Base-by-base conservation (phyloP, 2,797 vertebrate genomes). In the Eutrigla gurnardus region DNA sequence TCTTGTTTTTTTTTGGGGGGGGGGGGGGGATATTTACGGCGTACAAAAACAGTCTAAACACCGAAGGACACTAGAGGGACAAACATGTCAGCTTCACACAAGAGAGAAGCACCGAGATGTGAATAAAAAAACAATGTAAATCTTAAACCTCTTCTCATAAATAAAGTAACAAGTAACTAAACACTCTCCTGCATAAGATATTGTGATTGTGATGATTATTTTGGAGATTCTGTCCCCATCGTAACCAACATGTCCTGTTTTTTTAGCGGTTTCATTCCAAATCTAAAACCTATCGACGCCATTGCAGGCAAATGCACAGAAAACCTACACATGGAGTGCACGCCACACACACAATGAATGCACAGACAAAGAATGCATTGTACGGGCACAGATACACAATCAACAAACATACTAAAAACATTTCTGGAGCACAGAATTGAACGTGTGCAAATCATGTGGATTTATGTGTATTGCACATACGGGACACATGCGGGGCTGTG, bases 1-100 rank as follows among this genome's bases (percentile, higher is more conserved):
- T 80, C 80, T 73, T 35, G 58, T 57, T 76, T 83, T 83, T 67
- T 46, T 25, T n/a, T n/a, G n/a, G n/a, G n/a, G n/a, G n/a, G n/a
- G n/a, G 25, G 25, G 25, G 25, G 25, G 25, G 25, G 25, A 68
- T 73, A 47, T 77, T 74, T 17, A 77, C 25, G 25, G 17, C 25
- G 9, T 6, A 54, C 52, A 67, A 18, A 61, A 67, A 70, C 33
- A 39, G 35, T 69, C 33, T 58, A 33, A 32, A 61, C 25, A 49
- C 39, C 32, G 54, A 82, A 81, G 67, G 75, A 85, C 78, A 60
- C 10, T 6, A 59, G 70, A 37, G 54, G 64, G 63, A 59, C 42
- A 77, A 66, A 65, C 70, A 36, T 49, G 53, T 58, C 32, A 61
- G 33, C 3, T 2, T 75, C 52, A 72, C 39, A 53, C 60, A 65